Base-by-base conservation (phyloP, 2,888 invertebrate species). In the Ormia ochracea region DNA sequence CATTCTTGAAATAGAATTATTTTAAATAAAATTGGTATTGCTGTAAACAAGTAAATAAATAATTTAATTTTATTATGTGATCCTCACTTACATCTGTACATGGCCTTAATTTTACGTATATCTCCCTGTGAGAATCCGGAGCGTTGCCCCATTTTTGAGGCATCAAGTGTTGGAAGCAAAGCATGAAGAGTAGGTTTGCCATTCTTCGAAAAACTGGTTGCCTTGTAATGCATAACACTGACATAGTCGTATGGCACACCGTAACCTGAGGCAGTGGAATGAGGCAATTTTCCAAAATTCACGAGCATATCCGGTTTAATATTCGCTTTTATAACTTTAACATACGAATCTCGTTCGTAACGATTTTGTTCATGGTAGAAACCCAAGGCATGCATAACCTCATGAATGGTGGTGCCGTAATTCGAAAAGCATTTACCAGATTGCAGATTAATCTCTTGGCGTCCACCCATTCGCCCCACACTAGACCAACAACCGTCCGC, bases 291-390 rank as follows among this genome's bases (percentile, higher is more conserved):
- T 78, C 91, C 92, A 87, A 95, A 96, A 90, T 96, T 95, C 63
- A 87, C 90, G 85, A 93, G 91, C 69, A 93, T 91, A 1, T 93
- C 92, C 50, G 91, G 85, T 83, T 91, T 91, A 19, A 96, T 93
- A 85, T 96, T 96, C 1, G 92, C 87, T 88, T 92, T 93, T 2
- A 91, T 88, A 19, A 96, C 91, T 1, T 86, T 88, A 0, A 94
- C 93, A 84, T 91, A 94, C 63, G 91, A 90, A 84, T 96, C 95
- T 0, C 95, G 90, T 84, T 95, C 95, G 3, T 91, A 92, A 0
- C 95, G 92, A 85, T 94, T 95, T 86, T 96, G 96, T 84, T 96
- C 96, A 85, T 96, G 96, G 84, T 94, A 90, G 86, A 96, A 96
- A 1, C 96, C 96, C 9, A 93, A 84, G 0, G 93, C 94, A 85